Conservation (phyloP, 2,797 vertebrate genomes). For the Protonibea diacanthus region DNA sequence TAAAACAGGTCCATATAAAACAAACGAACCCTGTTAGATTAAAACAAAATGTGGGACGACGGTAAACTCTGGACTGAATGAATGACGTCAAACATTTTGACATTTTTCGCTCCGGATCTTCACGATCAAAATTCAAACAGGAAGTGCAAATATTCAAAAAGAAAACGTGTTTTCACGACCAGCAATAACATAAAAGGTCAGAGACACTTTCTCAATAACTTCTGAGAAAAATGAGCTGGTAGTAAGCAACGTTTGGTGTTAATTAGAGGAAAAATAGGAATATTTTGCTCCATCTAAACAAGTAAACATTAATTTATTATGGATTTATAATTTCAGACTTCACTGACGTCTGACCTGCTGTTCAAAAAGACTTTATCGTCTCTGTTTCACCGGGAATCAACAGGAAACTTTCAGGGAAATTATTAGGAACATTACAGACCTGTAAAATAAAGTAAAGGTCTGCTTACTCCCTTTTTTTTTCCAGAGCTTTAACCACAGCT, state of each 20-base stretch:
- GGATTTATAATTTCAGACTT: not conserved
- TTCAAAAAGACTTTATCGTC: too few species aligned
- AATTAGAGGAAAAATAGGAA: not conserved
- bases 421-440: not conserved
- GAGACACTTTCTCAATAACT: not conserved
- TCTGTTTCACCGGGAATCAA: not conserved
- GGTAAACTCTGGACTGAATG: constrained; percentile 34
- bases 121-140: constrained; percentile 5
- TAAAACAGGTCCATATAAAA: constrained; percentile 55
- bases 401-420: not conserved
- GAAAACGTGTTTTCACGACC: not conserved
- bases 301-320: not conserved
- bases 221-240: not conserved
- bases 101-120: constrained; percentile 4
- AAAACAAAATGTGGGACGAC: constrained; percentile 4
- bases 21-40: constrained; percentile 9
- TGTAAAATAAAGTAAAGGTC: constrained; percentile 10
- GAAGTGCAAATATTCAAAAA: constrained; percentile 43
- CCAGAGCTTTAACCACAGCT: constrained; percentile 17
- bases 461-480: not conserved
- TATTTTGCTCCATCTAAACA: not conserved
- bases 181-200: not conserved
- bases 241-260: not conserved
- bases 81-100: not conserved
- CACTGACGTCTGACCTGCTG: too few species aligned